Evolutionary conservation across 2,797 vertebrate genomes (phyloP).

Genomic region (Pseudochirops cupreus): DNA sequence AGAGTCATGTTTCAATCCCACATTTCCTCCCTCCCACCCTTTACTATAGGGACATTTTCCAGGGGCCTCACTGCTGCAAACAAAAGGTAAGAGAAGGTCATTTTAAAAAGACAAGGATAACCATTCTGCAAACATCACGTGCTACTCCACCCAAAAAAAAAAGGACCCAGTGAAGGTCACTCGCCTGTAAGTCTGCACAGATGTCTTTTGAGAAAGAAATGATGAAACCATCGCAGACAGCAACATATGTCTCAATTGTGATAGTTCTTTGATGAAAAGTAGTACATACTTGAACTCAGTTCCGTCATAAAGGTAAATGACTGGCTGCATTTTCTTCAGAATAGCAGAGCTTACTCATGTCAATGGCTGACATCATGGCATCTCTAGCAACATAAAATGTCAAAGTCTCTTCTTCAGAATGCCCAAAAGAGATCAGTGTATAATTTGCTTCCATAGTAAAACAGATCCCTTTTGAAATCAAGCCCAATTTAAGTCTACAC

Average conservation of each 20-base stretch:
- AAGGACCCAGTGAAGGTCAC: background rate
- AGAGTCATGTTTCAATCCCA: background rate
- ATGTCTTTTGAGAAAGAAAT: slow-evolving; percentile 2
- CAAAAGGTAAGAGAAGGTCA: background rate
- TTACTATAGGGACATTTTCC: background rate
- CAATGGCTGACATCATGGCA: no score
- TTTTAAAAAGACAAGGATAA: slow-evolving; percentile 26
- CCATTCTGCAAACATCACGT: background rate
- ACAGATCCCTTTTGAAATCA: background rate
- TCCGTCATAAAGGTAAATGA: background rate
- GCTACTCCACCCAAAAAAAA: slow-evolving; percentile 21
- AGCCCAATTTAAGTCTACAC: background rate
- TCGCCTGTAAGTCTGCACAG: background rate
- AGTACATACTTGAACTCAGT: background rate
- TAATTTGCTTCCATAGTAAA: background rate
- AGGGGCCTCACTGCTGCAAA: slow-evolving; percentile 29
- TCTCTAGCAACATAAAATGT: background rate
- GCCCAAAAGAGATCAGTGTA: background rate
- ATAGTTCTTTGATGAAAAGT: background rate
- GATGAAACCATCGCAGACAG: background rate
- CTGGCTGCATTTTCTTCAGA: background rate
- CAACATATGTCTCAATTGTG: background rate
- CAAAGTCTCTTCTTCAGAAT: background rate
- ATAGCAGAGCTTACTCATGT: fast-evolving
- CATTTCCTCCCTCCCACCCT: background rate